These are phyloP conservation scores for Halcyon chelicuti DNA, from an alignment of 2,797 vertebrate genomes.

Conservation along the genomic window DNA sequence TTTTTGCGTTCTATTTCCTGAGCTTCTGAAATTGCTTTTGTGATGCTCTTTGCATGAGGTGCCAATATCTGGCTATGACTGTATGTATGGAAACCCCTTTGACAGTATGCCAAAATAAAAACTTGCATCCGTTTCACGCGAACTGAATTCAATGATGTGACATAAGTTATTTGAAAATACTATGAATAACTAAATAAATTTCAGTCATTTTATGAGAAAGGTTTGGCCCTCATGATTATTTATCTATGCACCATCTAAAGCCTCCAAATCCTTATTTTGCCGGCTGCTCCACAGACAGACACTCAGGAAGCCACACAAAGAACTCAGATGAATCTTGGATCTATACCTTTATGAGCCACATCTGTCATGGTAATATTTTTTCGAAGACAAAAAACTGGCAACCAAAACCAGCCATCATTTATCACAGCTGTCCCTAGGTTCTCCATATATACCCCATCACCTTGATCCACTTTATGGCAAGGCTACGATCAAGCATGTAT, in stretches of 20 bases:
- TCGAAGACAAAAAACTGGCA: neutral
- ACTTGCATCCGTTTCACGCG: neutral
- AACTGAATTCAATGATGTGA: accelerated
- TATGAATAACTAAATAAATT: neutral
- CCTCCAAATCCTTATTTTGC: neutral
- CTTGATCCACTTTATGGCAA: neutral
- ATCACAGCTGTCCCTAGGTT: neutral
- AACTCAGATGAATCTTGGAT: neutral
- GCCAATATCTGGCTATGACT: neutral
- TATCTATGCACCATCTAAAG: neutral
- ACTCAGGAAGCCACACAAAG: neutral
- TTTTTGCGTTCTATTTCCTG: neutral
- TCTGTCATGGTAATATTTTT: neutral
- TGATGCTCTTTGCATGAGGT: neutral
- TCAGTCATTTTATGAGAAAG: neutral
- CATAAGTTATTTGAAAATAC: neutral
- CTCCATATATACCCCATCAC: neutral
- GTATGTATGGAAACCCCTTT: neutral
- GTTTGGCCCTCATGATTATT: neutral
- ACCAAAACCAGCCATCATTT: neutral
- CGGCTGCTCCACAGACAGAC: neutral
- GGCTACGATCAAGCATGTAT: neutral
- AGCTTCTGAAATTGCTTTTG: constrained; percentile 2
- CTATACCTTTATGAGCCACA: neutral
- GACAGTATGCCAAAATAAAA: neutral